Evolutionary conservation across 2,797 vertebrate species (phyloP), one percentile per base, ranked within the genome.

Genomic region (Pipistrellus nathusii): DNA sequence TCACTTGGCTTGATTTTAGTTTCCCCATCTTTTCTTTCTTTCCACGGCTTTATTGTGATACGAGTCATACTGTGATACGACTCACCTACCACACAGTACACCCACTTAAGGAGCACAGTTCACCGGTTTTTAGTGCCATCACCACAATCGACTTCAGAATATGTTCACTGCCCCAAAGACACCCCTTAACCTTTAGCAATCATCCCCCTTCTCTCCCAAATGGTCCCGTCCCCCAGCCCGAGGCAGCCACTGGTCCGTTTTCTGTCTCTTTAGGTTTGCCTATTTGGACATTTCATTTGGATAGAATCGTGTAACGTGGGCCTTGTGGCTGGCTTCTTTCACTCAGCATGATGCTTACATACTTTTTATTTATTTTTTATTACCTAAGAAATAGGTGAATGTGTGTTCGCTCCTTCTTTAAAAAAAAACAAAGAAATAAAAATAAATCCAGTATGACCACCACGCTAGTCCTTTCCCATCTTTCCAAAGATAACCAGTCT

Each of bases 291-390:
- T 64, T 87, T 62, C 68, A 15, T n/a, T 20, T 3, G 53, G 6
- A 71, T 25, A 23, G n/a, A 88, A 77, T 62, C 48, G 38, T 17
- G 8, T 8, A 55, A 44, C 1, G 6, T 55, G 72, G 41, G 66
- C 18, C 69, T 82, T 51, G 12, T 78, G 51, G 78, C 27, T 59
- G 21, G 35, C 20, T 85, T 82, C 80, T 73, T 75, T 77, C 30
- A 91, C n/a, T 68, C 48, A 75, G 17, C 18, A 51, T 23, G 8
- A 38, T 62, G 27, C 48, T 91, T 51, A 85, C 6, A 44, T 18
- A 20, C 14, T 77, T 94, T 86, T 78, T 69, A 76, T 59, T 21
- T n/a, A 93, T 75, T 91, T 91, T 88, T 66, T 72, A 89, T 66
- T 78, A 66, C 14, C 64, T 0, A 73, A 75, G 12, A 75, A 90